These are phyloP conservation scores for Bergia puertoricense DNA, from an alignment of 92 coral and sea anemone genomes.

Conservation along the genomic window DNA sequence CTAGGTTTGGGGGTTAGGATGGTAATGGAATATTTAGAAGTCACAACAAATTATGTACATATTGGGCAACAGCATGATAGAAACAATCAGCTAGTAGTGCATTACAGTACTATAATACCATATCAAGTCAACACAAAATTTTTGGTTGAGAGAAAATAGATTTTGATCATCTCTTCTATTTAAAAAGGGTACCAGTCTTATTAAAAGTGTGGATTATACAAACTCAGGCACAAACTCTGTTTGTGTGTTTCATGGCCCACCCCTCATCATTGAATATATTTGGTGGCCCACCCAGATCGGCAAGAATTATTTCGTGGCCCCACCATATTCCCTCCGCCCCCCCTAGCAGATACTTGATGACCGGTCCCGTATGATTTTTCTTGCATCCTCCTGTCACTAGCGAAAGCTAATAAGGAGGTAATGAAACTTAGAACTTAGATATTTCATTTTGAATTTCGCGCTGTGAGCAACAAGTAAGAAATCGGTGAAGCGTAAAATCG, in stretches of 20 bases:
- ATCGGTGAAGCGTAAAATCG: too few relatives aligned
- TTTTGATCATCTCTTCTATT: constrained; percentile 26
- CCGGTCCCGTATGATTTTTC: too few relatives aligned
- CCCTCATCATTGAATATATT: not conserved
- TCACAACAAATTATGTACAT: constrained; percentile 20
- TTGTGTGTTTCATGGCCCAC: constrained; percentile 16
- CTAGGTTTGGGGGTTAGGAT: not conserved
- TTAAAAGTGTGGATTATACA: constrained; percentile 14
- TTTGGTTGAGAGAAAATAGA: constrained; percentile 37
- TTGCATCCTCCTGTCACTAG: too few relatives aligned
- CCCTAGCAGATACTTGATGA: too few relatives aligned
- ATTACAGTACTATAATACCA: constrained; percentile 3
- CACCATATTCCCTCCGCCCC: not conserved
- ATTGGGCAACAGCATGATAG: constrained; percentile 7
- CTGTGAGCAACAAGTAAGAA: too few relatives aligned
- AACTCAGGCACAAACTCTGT: constrained; percentile 12
- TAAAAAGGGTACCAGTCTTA: constrained; percentile 23
- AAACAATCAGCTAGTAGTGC: constrained; percentile 3
- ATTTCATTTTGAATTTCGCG: too few relatives aligned
- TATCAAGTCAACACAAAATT: constrained; percentile 17
- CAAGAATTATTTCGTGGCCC: constrained; percentile 25
- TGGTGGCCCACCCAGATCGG: constrained; percentile 23
- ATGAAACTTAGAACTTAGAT: too few relatives aligned
- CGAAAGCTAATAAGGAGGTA: too few relatives aligned
- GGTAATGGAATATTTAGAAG: constrained; percentile 5